Conservation (phyloP, 2,888 invertebrate genomes). For the Sisyra nigra region DNA sequence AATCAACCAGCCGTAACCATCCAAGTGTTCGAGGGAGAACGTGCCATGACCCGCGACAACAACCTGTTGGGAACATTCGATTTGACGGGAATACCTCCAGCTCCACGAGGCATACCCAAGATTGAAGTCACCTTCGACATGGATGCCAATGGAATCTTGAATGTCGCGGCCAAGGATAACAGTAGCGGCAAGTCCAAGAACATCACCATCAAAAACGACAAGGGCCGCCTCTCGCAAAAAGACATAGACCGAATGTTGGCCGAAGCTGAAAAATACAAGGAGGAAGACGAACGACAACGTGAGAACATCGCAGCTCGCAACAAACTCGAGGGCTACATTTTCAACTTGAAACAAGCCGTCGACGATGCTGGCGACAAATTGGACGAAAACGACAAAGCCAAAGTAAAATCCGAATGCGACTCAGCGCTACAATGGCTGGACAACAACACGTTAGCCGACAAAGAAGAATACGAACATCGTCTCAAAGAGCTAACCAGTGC, state of each 20-base stretch:
- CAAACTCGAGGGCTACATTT: slow-evolving; percentile 53
- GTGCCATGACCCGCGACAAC: slow-evolving; percentile 41
- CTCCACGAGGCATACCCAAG: slow-evolving; percentile 33
- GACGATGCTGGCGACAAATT: slow-evolving; percentile 48
- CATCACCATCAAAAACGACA: slow-evolving; percentile 73
- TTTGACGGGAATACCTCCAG: slow-evolving; percentile 34
- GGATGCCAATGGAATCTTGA: slow-evolving; percentile 58
- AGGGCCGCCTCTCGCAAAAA: slow-evolving; percentile 60
- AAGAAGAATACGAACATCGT: slow-evolving; percentile 44
- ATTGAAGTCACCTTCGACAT: slow-evolving; percentile 49
- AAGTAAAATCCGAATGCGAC: slow-evolving; percentile 33
- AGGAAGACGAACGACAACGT: slow-evolving; percentile 53
- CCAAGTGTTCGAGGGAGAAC: slow-evolving; percentile 46
- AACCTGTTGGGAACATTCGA: slow-evolving; percentile 31
- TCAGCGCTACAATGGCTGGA: slow-evolving; percentile 57
- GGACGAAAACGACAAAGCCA: slow-evolving; percentile 29
- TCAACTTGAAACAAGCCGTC: slow-evolving; percentile 49
- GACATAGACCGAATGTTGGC: slow-evolving; percentile 69
- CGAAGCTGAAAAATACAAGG: slow-evolving; percentile 56
- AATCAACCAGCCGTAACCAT: slow-evolving; percentile 63
- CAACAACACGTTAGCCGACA: slow-evolving; percentile 43
- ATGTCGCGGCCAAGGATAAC: slow-evolving; percentile 34
- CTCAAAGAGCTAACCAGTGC: slow-evolving; percentile 39
- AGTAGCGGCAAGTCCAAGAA: slow-evolving; percentile 49
- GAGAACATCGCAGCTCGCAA: slow-evolving; percentile 55